Percentiles rank a stretch among this genome's conserved stretches.
Conservation (phyloP, 2,113 vertebrate species). For the Nipponia nippon region DNA sequence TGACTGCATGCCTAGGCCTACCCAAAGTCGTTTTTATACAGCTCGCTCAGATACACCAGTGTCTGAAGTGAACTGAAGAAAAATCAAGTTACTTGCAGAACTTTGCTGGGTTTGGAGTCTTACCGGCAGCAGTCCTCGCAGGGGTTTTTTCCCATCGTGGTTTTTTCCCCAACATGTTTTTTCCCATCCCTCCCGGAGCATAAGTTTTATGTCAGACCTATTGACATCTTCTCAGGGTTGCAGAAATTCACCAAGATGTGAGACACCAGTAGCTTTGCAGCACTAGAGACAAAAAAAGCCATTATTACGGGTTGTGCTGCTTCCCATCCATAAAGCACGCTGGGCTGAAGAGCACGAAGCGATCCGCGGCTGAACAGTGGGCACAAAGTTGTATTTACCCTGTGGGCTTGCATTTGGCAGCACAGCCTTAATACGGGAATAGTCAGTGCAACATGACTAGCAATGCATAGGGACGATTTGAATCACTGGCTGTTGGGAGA, state of each 20-base stretch:
- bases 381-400: not conserved
- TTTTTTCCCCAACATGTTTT: not conserved
- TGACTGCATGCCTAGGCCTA: not conserved
- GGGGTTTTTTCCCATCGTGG: not conserved
- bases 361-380: accelerated
- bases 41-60: not conserved
- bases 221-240: not conserved
- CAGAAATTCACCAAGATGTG: not conserved
- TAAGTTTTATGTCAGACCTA: not conserved
- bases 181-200: accelerated
- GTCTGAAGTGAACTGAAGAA: not conserved
- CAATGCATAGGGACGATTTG: not conserved
- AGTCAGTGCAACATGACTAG: not conserved
- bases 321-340: not conserved
- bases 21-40: not conserved
- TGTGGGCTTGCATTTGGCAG: not conserved
- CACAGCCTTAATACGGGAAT: not conserved
- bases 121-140: not conserved
- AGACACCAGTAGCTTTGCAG: not conserved
- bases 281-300: not conserved
- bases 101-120: not conserved
- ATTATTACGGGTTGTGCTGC: not conserved
- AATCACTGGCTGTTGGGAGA: not conserved
- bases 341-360: not conserved
- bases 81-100: not conserved